These are phyloP conservation scores for Indri indri DNA, from an alignment of 2,113 vertebrate genomes.

Conservation along the genomic window DNA sequence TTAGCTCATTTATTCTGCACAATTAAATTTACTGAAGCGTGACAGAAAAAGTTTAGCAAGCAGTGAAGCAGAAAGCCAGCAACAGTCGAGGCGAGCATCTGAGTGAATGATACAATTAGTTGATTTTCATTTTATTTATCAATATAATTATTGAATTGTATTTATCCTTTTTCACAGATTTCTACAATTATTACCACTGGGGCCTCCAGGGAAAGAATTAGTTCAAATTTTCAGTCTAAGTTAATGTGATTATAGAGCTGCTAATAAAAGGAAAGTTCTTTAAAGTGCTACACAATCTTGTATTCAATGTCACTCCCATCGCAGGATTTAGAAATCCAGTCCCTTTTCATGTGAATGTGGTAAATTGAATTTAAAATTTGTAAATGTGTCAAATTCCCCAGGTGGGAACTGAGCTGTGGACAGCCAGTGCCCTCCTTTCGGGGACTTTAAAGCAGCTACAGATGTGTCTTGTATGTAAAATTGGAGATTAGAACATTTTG, in stretches of 20 bases:
- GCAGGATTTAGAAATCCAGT: constrained; percentile 75
- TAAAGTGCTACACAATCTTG: constrained; percentile 81
- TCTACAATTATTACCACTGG: constrained; percentile 83
- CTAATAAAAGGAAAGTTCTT: constrained; percentile 83
- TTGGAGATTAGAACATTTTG: background rate
- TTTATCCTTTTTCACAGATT: constrained; percentile 93
- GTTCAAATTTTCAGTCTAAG: constrained; percentile 81
- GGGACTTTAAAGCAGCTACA: background rate
- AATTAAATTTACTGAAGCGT: constrained; percentile 99
- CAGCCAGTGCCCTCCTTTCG: background rate
- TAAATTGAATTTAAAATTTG: constrained; percentile 82
- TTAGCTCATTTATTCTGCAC: constrained; percentile 99
- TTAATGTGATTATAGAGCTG: constrained; percentile 85
- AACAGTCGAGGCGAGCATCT: constrained; percentile 90
- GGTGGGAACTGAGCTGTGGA: background rate
- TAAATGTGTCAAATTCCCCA: constrained; percentile 48
- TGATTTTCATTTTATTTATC: constrained; percentile 96
- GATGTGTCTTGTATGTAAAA: constrained; percentile 50
- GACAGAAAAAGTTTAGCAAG: constrained; percentile 97
- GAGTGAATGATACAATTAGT: constrained; percentile 94
- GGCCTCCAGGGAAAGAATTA: constrained; percentile 84
- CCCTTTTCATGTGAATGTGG: constrained; percentile 60
- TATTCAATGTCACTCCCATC: constrained; percentile 80
- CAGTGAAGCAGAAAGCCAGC: constrained; percentile 89
- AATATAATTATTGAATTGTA: constrained; percentile 92